Evolutionary conservation across 2,113 vertebrate species (phyloP).

Genomic region (Pteronura brasiliensis): DNA sequence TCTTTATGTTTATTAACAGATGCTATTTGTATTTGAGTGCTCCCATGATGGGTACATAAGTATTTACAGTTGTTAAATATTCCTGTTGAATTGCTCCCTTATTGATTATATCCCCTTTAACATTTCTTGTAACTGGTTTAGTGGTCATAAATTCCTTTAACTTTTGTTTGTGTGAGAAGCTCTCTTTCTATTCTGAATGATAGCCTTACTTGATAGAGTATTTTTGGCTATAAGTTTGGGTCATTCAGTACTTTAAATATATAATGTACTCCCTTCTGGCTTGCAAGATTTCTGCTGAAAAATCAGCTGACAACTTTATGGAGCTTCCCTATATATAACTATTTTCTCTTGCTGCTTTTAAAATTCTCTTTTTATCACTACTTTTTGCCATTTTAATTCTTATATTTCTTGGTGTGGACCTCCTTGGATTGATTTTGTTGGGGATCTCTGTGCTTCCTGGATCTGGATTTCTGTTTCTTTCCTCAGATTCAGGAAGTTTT

Average conservation of each 20-base stretch:
- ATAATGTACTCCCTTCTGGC: neutral
- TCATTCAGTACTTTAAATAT: neutral
- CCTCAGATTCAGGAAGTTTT: neutral
- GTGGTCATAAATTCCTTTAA: neutral
- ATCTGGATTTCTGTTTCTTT: neutral
- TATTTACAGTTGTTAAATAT: neutral
- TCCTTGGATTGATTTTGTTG: neutral
- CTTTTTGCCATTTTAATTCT: neutral
- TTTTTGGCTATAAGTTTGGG: neutral
- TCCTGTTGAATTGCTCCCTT: neutral
- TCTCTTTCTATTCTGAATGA: neutral
- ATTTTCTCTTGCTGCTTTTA: neutral
- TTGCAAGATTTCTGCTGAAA: neutral
- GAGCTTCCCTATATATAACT: neutral
- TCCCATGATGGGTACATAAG: neutral
- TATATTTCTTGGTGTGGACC: neutral
- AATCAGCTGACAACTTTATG: neutral
- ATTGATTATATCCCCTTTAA: neutral
- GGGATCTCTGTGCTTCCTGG: neutral
- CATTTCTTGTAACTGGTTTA: neutral
- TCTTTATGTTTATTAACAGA: neutral
- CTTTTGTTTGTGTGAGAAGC: neutral
- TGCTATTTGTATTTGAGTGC: neutral
- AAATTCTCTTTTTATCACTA: neutral
- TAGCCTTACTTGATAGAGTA: neutral